Base-by-base conservation (phyloP, 2,888 invertebrate genomes). In the Acholoe squamosa region DNA sequence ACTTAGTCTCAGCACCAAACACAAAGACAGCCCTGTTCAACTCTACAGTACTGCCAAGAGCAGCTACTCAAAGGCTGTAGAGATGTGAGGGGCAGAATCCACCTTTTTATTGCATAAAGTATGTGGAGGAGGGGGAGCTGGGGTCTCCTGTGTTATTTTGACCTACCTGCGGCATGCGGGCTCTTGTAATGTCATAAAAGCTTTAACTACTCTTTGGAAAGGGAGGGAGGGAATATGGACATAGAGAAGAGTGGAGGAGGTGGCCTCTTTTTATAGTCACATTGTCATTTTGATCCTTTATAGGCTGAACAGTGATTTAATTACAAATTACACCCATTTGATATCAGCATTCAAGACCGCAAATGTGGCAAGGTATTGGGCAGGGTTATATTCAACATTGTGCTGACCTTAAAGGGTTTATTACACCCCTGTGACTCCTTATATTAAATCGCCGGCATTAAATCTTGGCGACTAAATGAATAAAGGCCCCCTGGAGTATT, bases 31-130 rank as follows among this genome's bases (percentile, higher is more conserved):
- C 25, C 71, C 71, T 71, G 28, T 71, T 71, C 71, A 71, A 25
- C 22, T n/a, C 19, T 19, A 61, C 61, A n/a, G 14, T 19, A n/a
- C 61, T 61, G 61, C 61, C 61, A 61, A 61, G 61, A n/a, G 22
- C 61, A n/a, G 61, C 61, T 19, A n/a, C 61, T 61, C 61, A 0
- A 61, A 10, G 12, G 61, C 19, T 61, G 61, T n/a, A 61, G 22
- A 43, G 43, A 43, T 43, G 43, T 7, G 43, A 10, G 10, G 61
- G 61, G 19, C 61, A 61, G n/a, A 61, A n/a, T n/a, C 61, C 61
- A 61, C 61, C 61, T 61, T 61, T 61, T n/a, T 61, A 61, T 61
- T n/a, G 22, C 61, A 61, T 61, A 61, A 61, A 61, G 61, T 61
- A 14, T 61, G 61, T 3, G 43, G 5, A 43, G 43, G 61, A 61